These are phyloP conservation scores for Aradus depressus DNA, from an alignment of 2,888 invertebrate species.

Conservation along the genomic window DNA sequence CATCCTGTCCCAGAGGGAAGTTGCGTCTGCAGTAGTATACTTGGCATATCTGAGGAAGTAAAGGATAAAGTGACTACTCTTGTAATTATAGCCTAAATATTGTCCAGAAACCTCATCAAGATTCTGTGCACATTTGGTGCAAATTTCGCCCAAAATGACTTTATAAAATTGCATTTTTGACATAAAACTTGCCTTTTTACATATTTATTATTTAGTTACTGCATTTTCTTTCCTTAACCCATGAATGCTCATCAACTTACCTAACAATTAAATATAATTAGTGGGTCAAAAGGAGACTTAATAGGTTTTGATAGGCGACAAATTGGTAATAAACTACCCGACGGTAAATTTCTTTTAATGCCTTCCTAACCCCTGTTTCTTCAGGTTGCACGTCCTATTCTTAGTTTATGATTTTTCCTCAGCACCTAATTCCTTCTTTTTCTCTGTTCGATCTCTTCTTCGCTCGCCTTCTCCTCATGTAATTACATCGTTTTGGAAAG, in stretches of 20 bases:
- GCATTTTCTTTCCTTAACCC: not conserved
- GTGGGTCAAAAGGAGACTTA: constrained; percentile 1
- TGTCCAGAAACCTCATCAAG: too few relatives aligned
- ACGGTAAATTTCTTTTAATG: constrained; percentile 9
- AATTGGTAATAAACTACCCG: constrained; percentile 11
- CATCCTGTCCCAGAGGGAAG: too few relatives aligned
- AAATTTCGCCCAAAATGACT: too few relatives aligned
- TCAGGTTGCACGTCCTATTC: constrained; percentile 1
- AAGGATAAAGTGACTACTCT: too few relatives aligned
- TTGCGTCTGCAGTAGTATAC: too few relatives aligned
- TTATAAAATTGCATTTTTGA: too few relatives aligned
- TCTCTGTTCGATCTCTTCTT: not conserved
- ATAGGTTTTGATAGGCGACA: constrained; percentile 12
- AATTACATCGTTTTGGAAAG: constrained; percentile 10
- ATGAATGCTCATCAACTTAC: not conserved
- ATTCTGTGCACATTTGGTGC: too few relatives aligned
- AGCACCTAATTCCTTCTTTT: constrained; percentile 5
- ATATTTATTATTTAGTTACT: too few relatives aligned
- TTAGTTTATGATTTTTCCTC: constrained; percentile 10
- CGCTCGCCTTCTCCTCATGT: not conserved
- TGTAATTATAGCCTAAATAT: too few relatives aligned
- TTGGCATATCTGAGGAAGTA: too few relatives aligned
- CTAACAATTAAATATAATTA: constrained; percentile 6
- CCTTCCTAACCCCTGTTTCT: not conserved
- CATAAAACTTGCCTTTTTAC: too few relatives aligned